Evolutionary conservation across 1,140 invertebrate genomes (phyloP).

Genomic region (Lordiphosa stackelbergi): DNA sequence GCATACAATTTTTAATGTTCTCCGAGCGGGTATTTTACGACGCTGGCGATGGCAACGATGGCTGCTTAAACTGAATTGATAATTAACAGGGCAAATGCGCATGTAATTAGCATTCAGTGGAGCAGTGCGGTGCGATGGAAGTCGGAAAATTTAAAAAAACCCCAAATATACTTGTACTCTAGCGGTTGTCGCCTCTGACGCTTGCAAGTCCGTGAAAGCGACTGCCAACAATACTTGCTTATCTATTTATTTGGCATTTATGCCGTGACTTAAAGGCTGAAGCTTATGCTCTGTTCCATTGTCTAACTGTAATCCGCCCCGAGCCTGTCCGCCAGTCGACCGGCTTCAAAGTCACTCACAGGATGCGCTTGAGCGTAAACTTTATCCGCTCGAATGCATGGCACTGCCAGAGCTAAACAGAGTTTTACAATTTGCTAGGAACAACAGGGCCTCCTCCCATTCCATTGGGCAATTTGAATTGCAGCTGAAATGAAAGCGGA

Average conservation of each 20-base stretch:
- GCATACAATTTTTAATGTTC: slow-evolving; percentile 68
- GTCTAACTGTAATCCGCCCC: slow-evolving; percentile 48
- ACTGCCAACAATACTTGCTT: slow-evolving; percentile 29
- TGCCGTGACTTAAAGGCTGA: slow-evolving; percentile 26
- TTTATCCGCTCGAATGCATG: slow-evolving; percentile 52
- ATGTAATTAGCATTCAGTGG: slow-evolving; percentile 72
- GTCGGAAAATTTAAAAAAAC: slow-evolving; percentile 8
- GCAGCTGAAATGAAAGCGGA: slow-evolving; percentile 38
- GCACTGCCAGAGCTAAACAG: slow-evolving; percentile 41
- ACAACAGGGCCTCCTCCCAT: slow-evolving; percentile 1
- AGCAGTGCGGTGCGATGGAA: slow-evolving; percentile 18
- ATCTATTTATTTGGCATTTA: slow-evolving; percentile 64
- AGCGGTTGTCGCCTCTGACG: slow-evolving; percentile 13
- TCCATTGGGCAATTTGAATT: slow-evolving; percentile 25
- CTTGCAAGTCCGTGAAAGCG: slow-evolving; percentile 34
- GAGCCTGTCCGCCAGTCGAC: slow-evolving; percentile 25
- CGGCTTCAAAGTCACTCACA: slow-evolving; percentile 52
- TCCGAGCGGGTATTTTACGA: slow-evolving; percentile 63
- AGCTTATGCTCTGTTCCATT: slow-evolving; percentile 30
- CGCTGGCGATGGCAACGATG: slow-evolving; percentile 40
- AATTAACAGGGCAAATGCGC: slow-evolving; percentile 74
- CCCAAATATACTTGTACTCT: slow-evolving; percentile 12
- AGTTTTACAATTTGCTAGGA: slow-evolving; percentile 37
- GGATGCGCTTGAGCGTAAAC: slow-evolving; percentile 66
- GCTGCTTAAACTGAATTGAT: slow-evolving; percentile 68